A percentile compares a stretch with the other conserved stretches of the same genome.
phyloP scores from a whole-genome alignment of 1,140 invertebrate species.

The Cecropterus lyciades region DNA sequence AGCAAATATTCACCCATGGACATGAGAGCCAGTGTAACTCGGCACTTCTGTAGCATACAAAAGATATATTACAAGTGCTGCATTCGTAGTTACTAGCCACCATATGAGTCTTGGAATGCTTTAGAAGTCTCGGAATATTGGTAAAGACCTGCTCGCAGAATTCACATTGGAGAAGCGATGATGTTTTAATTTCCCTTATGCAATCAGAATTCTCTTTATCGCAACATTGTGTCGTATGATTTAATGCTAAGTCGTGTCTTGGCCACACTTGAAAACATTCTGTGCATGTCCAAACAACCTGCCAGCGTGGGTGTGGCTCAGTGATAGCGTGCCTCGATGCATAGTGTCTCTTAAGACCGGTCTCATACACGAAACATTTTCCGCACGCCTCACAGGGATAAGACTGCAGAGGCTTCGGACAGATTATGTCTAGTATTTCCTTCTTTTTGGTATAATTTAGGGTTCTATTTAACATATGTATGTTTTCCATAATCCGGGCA shows the following conservation, averaged over 20 bases:
- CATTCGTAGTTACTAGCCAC: slow-evolving; percentile 74
- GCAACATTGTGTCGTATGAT: slow-evolving; percentile 62
- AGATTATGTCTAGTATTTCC: slow-evolving; percentile 64
- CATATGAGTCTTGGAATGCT: slow-evolving; percentile 67
- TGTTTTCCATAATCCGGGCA: slow-evolving; percentile 78
- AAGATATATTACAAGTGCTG: slow-evolving; percentile 63
- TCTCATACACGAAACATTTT: slow-evolving; percentile 76
- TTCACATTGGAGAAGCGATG: slow-evolving; percentile 70
- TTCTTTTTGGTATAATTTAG: slow-evolving; percentile 76
- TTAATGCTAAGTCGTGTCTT: slow-evolving; percentile 58
- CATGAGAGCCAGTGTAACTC: slow-evolving; percentile 74
- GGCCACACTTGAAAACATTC: slow-evolving; percentile 81
- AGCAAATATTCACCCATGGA: slow-evolving; percentile 65
- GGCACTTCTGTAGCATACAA: slow-evolving; percentile 69
- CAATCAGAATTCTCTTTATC: slow-evolving; percentile 52
- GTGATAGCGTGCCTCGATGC: slow-evolving; percentile 57
- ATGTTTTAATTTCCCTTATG: slow-evolving; percentile 70
- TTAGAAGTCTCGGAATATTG: slow-evolving; percentile 69
- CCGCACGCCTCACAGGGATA: slow-evolving; percentile 71
- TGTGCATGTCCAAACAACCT: slow-evolving; percentile 78
- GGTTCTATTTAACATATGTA: slow-evolving; percentile 75
- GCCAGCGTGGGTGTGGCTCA: slow-evolving; percentile 66
- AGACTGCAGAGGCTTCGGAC: slow-evolving; percentile 58
- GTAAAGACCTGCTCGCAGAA: slow-evolving; percentile 80
- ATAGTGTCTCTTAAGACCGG: slow-evolving; percentile 67